A percentile compares a stretch with the other conserved stretches of the same genome.
These are phyloP conservation scores for Lordiphosa clarofinis DNA, from an alignment of 1,140 invertebrate species.

Conservation along the genomic window DNA sequence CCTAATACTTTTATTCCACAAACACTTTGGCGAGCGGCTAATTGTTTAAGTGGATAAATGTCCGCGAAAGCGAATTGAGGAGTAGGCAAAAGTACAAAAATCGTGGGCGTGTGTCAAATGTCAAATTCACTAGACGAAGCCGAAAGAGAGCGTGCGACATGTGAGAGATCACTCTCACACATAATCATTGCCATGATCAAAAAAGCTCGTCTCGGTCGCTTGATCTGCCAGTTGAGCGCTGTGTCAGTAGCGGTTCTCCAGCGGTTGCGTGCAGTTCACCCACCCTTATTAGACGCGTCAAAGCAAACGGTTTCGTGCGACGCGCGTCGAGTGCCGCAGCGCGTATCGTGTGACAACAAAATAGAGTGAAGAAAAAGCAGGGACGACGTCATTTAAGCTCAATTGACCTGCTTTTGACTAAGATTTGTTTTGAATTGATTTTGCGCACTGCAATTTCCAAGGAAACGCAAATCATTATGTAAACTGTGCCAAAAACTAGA, in stretches of 20 bases:
- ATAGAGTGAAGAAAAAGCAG: constrained; percentile 12
- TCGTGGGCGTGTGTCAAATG: constrained; percentile 69
- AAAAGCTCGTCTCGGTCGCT: constrained; percentile 1
- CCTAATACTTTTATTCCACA: not conserved
- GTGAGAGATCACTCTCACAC: constrained; percentile 12
- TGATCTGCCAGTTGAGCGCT: constrained; percentile 50
- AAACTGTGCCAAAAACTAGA: not conserved
- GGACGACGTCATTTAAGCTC: constrained; percentile 15
- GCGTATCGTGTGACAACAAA: not conserved
- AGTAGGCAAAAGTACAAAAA: constrained; percentile 26
- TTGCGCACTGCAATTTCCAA: constrained; percentile 8
- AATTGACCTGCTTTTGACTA: constrained; percentile 52
- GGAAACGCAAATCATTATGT: constrained; percentile 32
- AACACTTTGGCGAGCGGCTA: constrained; percentile 41
- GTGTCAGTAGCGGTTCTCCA: constrained; percentile 56
- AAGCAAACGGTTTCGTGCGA: not conserved
- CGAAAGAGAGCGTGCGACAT: constrained; percentile 11
- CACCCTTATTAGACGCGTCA: constrained; percentile 6
- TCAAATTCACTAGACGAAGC: constrained; percentile 31
- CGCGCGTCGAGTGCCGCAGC: too few relatives aligned
- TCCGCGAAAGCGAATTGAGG: constrained; percentile 59
- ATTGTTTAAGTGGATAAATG: constrained; percentile 68
- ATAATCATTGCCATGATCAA: constrained; percentile 4
- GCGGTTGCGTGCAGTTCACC: constrained; percentile 50
- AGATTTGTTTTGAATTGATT: constrained; percentile 31